A percentile compares a stretch with the other conserved stretches of the same genome.
Conservation (phyloP, 2,888 invertebrate genomes). For the Cheilosia vulpina region DNA sequence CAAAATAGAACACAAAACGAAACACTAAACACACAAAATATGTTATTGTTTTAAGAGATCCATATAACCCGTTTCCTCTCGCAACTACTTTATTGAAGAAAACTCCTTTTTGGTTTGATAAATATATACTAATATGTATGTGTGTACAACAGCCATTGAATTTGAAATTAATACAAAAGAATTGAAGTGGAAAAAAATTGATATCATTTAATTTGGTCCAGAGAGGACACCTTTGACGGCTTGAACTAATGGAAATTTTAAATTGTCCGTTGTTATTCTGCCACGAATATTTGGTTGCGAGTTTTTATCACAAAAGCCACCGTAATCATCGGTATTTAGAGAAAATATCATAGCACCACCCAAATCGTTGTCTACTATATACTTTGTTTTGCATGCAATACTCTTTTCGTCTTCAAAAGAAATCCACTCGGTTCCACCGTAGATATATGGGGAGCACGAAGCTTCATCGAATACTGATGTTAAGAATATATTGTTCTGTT, state of each 20-base stretch:
- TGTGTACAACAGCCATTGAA: slow-evolving; percentile 52
- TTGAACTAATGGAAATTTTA: slow-evolving; percentile 62
- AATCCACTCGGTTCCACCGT: slow-evolving; percentile 90
- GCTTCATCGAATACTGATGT: slow-evolving; percentile 87
- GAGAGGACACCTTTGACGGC: slow-evolving; percentile 45
- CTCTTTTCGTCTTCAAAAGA: slow-evolving; percentile 91
- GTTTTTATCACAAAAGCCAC: slow-evolving; percentile 83
- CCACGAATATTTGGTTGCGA: slow-evolving; percentile 20
- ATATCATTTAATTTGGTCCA: slow-evolving; percentile 19
- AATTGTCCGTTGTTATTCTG: slow-evolving; percentile 7
- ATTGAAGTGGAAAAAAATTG: slow-evolving; percentile 2
- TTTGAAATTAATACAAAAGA: slow-evolving; percentile 15
- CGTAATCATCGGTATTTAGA: slow-evolving; percentile 91
- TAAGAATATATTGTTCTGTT: slow-evolving; percentile 84
- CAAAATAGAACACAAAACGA: too few relatives aligned
- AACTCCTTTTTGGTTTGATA: background rate
- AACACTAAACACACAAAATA: too few relatives aligned
- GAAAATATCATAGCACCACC: slow-evolving; percentile 94
- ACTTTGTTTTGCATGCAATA: slow-evolving; percentile 87
- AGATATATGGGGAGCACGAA: slow-evolving; percentile 91
- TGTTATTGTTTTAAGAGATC: background rate
- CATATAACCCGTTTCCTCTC: background rate
- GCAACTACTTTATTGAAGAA: slow-evolving; percentile 15
- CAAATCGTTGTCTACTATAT: slow-evolving; percentile 86
- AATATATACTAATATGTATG: slow-evolving; percentile 7